These are phyloP conservation scores for Ochotona princeps DNA, from an alignment of 2,113 vertebrate genomes.

Conservation along the genomic window DNA sequence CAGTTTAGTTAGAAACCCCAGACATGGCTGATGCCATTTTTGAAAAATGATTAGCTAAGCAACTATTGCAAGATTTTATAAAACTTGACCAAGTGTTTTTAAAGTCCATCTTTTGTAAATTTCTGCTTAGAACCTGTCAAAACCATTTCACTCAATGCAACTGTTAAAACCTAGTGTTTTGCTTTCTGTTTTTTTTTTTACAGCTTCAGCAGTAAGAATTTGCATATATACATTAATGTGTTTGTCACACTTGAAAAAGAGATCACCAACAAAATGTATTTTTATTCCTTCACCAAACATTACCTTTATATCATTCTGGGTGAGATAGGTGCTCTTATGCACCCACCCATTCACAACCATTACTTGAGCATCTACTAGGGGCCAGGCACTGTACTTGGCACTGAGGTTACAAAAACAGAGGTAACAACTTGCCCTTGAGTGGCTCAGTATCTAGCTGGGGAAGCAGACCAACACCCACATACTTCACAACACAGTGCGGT, in stretches of 20 bases:
- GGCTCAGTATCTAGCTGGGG: not conserved
- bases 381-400: constrained; percentile 8
- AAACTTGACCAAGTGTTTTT: constrained; percentile 27
- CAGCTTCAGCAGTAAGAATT: constrained; percentile 12
- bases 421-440: not conserved
- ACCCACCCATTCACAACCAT: constrained; percentile 14
- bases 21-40: not conserved
- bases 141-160: constrained; percentile 25
- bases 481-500: constrained; percentile 44
- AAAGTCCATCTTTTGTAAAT: not conserved
- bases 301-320: not conserved
- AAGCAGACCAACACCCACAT: constrained; percentile 38
- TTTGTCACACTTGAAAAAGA: constrained; percentile 17
- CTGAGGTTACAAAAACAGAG: constrained; percentile 37
- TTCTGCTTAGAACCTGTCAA: constrained; percentile 17
- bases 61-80: constrained; percentile 19
- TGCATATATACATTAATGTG: not conserved
- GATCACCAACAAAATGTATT: constrained; percentile 32
- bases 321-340: not conserved
- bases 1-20: constrained; percentile 46
- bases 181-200: not conserved
- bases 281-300: constrained; percentile 15
- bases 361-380: constrained; percentile 23
- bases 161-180: not conserved
- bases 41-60: constrained; percentile 4